Evolutionary conservation across 1,140 invertebrate genomes (phyloP), one percentile per base, ranked within the genome.

Genomic region (Archivesica marissinica): DNA sequence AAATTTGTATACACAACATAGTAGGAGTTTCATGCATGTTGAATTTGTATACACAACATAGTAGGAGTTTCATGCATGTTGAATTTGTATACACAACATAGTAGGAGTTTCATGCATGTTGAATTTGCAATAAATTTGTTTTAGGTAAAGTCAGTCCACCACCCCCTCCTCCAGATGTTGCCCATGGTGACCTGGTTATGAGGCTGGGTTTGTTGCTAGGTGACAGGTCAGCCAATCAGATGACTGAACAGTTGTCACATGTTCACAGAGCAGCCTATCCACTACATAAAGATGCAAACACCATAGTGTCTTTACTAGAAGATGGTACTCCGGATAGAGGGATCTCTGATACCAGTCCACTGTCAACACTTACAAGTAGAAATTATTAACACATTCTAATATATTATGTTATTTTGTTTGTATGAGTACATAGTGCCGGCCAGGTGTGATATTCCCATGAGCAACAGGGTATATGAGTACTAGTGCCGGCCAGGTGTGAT

Each of bases 291-390:
- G 95, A 95, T 68, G 95, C 95, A 0, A 95, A 95, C 81, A 94
- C 95, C n/a, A 96, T 95, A 2, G 95, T 96, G 86, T 95, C 95
- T 28, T 97, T 97, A 0, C 91, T 97, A 23, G 82, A 75, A 64
- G 97, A 97, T 72, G 95, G 96, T 1, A 96, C 92, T 11, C 91
- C 89, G 33, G 92, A 96, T 89, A 92, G 87, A 52, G 91, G 94
- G n/a, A 95, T 97, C 0, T 96, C 96, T 59, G 97, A 97, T 87
- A 97, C 97, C 6, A 98, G 97, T 93, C 97, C 97, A 25, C 96
- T 97, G 81, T 98, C 97, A 9, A 98, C 97, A 0, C 93, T 98
- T 15, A 98, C 97, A 23, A 97, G 97, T 89, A 94, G 94, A n/a
- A 75, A 39, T 35, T 52, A 17, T 1, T 3, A 64, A 38, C n/a